Conservation (phyloP, 2,113 vertebrate genomes). For the Amia ocellicauda region DNA sequence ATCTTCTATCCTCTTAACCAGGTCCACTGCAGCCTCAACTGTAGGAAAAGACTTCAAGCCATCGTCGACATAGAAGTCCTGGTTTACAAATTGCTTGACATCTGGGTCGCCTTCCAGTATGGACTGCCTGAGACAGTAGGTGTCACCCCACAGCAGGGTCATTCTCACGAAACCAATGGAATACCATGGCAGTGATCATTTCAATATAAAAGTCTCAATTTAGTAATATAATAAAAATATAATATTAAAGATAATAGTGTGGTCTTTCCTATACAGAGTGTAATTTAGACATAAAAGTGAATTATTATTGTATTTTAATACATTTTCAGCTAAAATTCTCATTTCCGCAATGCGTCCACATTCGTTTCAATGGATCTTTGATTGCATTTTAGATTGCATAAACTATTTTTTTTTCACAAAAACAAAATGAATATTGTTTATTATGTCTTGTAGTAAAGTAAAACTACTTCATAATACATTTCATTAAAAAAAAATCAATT, state of each 20-base stretch:
- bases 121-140: constrained; percentile 15
- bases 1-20: constrained; percentile 20
- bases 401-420: background rate
- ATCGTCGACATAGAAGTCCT: constrained; percentile 17
- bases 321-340: constrained; percentile 9
- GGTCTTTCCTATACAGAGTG: constrained; percentile 2
- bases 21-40: constrained; percentile 9
- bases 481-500: constrained; percentile 1
- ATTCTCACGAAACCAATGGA: constrained; percentile 1
- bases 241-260: background rate
- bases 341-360: constrained; percentile 3
- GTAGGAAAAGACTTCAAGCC: constrained; percentile 24
- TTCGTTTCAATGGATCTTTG: background rate
- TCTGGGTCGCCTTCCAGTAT: background rate
- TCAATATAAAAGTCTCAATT: constrained; percentile 4
- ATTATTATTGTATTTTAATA: constrained; percentile 10
- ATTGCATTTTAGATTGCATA: constrained; percentile 10
- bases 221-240: constrained; percentile 3
- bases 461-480: background rate
- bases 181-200: constrained; percentile 7
- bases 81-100: background rate
- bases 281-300: constrained; percentile 2
- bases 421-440: constrained; percentile 9
- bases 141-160: constrained; percentile 25
- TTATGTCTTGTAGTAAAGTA: constrained; percentile 10